Percentiles rank a stretch among this genome's conserved stretches.
Evolutionary conservation across 2,888 invertebrate genomes (phyloP).

Genomic region (Melanotus villosus): DNA sequence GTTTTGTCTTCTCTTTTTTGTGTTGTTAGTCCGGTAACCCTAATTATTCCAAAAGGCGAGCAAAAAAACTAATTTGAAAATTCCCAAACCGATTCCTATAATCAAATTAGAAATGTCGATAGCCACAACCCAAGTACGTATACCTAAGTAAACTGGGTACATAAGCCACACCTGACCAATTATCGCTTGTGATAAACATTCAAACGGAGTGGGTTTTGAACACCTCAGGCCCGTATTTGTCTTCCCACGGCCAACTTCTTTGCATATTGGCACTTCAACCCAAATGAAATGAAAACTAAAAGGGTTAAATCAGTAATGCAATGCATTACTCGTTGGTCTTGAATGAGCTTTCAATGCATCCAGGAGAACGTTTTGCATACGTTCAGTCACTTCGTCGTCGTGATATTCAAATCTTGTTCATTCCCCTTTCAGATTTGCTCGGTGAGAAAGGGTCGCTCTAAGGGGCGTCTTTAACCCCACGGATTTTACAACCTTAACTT

Average conservation of each 20-base stretch:
- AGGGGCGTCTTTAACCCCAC: slow-evolving; percentile 44
- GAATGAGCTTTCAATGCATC: slow-evolving; percentile 34
- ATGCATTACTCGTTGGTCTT: slow-evolving; percentile 34
- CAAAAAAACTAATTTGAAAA: no score
- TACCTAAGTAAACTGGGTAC: no score
- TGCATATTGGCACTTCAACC: slow-evolving; percentile 46
- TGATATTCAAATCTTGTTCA: slow-evolving; percentile 53
- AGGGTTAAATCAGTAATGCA: slow-evolving; percentile 50
- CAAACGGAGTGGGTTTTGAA: slow-evolving; percentile 54
- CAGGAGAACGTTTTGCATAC: slow-evolving; percentile 29
- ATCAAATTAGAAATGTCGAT: slow-evolving; percentile 22
- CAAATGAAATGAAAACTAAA: slow-evolving; percentile 46
- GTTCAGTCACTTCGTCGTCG: slow-evolving; percentile 43
- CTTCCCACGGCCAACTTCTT: slow-evolving; percentile 55
- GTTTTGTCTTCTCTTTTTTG: no score
- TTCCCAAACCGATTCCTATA: background rate
- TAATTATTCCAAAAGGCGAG: no score
- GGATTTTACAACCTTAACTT: slow-evolving; percentile 44
- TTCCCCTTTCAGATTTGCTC: slow-evolving; percentile 43
- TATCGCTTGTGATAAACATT: slow-evolving; percentile 60
- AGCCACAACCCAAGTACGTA: slow-evolving; percentile 24
- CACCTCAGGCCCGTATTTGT: slow-evolving; percentile 51
- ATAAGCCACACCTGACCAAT: slow-evolving; percentile 61
- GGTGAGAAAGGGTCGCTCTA: slow-evolving; percentile 47
- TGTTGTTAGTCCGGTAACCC: no score